Evolutionary conservation across 2,797 vertebrate genomes (phyloP).

Genomic region (Cottoperca gobio): DNA sequence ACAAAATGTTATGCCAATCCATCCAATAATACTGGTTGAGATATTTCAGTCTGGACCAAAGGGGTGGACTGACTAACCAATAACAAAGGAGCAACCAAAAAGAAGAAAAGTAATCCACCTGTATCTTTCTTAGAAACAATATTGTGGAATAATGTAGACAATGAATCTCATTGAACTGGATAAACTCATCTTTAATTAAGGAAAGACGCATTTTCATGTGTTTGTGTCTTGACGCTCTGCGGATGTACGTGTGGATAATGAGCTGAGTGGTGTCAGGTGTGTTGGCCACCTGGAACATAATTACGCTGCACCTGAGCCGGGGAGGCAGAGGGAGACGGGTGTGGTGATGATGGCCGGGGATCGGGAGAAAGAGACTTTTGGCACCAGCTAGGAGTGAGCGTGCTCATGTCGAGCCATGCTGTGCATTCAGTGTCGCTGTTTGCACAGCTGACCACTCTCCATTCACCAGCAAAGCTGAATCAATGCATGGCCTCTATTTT

Average conservation of each 20-base stretch:
- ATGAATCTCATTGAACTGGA: neutral
- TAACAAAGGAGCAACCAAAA: neutral
- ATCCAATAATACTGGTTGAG: neutral
- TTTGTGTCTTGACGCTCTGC: neutral
- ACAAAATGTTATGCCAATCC: neutral
- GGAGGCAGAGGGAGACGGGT: neutral
- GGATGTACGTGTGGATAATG: slow-evolving; percentile 6
- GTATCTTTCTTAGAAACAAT: neutral
- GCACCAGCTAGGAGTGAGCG: neutral
- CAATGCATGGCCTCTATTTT: neutral
- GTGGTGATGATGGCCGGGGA: neutral
- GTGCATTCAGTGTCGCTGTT: neutral
- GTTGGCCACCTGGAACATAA: slow-evolving; percentile 10
- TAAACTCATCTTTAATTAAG: neutral
- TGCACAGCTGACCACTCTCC: neutral
- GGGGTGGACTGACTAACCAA: too few relatives aligned
- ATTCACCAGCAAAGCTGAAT: neutral
- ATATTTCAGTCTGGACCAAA: neutral
- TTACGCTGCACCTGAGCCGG: slow-evolving; percentile 3
- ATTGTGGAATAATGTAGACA: neutral
- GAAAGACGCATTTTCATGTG: neutral
- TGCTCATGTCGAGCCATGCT: neutral
- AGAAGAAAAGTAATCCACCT: neutral
- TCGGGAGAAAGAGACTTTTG: neutral
- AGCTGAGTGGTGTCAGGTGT: slow-evolving; percentile 32